phyloP scores from a whole-genome alignment of 64 coral and sea anemone species.

The Anthopleura sola region DNA sequence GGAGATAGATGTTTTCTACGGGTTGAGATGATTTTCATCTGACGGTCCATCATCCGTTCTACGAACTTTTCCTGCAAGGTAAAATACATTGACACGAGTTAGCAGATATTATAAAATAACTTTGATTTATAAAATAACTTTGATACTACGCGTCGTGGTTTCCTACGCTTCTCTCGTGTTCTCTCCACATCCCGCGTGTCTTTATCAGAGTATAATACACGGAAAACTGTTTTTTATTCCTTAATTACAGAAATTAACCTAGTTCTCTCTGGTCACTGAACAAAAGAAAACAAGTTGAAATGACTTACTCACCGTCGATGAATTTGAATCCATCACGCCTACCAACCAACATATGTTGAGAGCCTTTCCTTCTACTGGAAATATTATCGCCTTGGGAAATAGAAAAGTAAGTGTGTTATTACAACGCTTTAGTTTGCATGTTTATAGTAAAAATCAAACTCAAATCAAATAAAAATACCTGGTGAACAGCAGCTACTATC shows the following conservation, averaged over 20 bases:
- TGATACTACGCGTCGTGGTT: no score
- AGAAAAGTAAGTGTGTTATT: background rate
- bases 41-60: conserved; percentile 63
- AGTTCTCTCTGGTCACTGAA: no score
- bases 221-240: no score
- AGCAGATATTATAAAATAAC: no score
- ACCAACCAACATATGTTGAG: conserved; percentile 90
- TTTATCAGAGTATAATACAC: no score
- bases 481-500: conserved; percentile 33
- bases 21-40: conserved; percentile 51
- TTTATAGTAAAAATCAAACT: no score
- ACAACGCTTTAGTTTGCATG: background rate
- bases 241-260: no score
- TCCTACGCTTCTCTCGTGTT: no score
- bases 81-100: no score
- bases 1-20: conserved; percentile 39
- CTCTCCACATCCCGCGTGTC: no score
- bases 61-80: conserved; percentile 58
- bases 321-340: conserved; percentile 66
- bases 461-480: conserved; percentile 1
- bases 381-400: conserved; percentile 60
- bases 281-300: background rate
- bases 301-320: background rate
- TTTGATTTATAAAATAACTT: no score
- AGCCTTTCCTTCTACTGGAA: conserved; percentile 73